A percentile compares a stretch with the other conserved stretches of the same genome.
Evolutionary conservation across 2,888 invertebrate species (phyloP).

Genomic region (Euproctis similis): DNA sequence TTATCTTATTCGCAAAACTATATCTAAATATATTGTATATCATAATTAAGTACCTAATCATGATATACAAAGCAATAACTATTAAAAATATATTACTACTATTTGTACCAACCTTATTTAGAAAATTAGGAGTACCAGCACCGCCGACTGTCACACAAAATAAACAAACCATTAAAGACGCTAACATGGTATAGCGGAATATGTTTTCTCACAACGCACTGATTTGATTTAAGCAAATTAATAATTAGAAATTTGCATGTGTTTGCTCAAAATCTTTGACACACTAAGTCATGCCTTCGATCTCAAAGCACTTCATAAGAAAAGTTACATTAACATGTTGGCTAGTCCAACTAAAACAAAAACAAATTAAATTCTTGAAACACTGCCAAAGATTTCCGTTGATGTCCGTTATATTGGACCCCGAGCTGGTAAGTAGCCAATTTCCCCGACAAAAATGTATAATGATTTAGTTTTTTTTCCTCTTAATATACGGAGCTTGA

Average conservation of each 20-base stretch:
- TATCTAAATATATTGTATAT: too few relatives aligned
- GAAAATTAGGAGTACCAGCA: conserved; percentile 26
- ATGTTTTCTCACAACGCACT: conserved; percentile 1
- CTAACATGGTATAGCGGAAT: conserved; percentile 36
- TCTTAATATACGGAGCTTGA: conserved; percentile 3
- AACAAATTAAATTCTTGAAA: too few relatives aligned
- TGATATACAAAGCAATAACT: too few relatives aligned
- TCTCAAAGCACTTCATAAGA: conserved; percentile 51
- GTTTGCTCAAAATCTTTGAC: conserved; percentile 53
- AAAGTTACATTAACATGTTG: conserved; percentile 51
- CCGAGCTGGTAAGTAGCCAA: conserved; percentile 17
- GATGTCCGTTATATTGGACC: conserved; percentile 18
- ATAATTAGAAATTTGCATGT: conserved; percentile 38
- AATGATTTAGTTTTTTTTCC: conserved; percentile 14
- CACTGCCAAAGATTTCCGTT: conserved; percentile 2
- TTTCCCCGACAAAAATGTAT: conserved; percentile 23
- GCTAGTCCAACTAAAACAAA: conserved; percentile 13
- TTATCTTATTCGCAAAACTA: too few relatives aligned
- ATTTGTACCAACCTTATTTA: conserved; percentile 48
- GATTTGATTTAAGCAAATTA: conserved; percentile 11
- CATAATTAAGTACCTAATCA: too few relatives aligned
- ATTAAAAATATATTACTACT: too few relatives aligned
- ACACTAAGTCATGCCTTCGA: conserved; percentile 63
- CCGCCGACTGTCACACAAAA: conserved; percentile 34
- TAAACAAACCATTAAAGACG: conserved; percentile 33